phyloP scores from a whole-genome alignment of 2,888 invertebrate genomes.

The Leptinotarsa tumamoca region DNA sequence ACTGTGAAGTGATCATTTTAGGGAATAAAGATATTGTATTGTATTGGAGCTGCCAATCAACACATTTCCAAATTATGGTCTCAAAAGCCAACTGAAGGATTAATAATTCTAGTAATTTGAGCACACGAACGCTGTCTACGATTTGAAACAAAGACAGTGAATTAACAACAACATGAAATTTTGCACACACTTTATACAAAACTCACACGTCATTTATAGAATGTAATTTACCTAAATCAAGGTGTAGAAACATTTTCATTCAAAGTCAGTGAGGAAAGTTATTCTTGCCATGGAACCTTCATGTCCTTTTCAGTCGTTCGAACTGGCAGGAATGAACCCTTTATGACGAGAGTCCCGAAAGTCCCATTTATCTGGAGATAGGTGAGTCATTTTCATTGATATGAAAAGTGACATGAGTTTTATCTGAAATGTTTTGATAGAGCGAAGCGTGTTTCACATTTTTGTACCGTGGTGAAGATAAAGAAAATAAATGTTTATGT shows the following conservation, averaged over 20 bases:
- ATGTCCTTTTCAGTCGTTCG: background rate
- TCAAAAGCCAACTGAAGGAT: no score
- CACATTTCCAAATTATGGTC: no score
- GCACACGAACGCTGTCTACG: no score
- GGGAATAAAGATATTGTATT: no score
- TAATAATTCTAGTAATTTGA: no score
- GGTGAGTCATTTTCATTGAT: background rate
- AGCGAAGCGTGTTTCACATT: background rate
- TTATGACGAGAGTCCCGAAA: background rate
- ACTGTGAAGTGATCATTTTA: no score
- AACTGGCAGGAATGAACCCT: constrained; percentile 3
- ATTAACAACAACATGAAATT: background rate
- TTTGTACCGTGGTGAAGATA: background rate
- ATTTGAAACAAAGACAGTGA: no score
- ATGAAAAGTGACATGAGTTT: background rate
- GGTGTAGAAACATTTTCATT: constrained; percentile 2
- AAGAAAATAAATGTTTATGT: no score
- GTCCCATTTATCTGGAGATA: background rate
- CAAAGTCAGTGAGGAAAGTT: background rate
- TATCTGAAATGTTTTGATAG: background rate
- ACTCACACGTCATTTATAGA: background rate
- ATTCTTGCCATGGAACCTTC: background rate
- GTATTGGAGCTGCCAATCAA: no score
- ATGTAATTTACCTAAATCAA: constrained; percentile 1
- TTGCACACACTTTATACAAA: background rate